A percentile compares a stretch with the other conserved stretches of the same genome.
Evolutionary conservation across 2,797 vertebrate species (phyloP).

Genomic region (Anguilla anguilla): DNA sequence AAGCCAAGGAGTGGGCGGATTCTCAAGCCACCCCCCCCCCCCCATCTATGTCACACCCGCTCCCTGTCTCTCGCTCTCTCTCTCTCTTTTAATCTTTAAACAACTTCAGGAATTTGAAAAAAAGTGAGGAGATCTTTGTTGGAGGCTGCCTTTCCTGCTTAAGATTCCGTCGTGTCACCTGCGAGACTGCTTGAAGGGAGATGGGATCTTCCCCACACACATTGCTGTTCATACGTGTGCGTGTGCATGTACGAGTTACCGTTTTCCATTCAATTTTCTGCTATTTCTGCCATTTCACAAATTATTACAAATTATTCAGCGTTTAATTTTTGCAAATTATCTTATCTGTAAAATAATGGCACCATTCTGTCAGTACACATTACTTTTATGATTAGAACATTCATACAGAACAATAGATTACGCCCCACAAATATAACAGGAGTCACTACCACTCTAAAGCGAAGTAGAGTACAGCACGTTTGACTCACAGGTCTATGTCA

Average conservation of each 20-base stretch:
- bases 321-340: not conserved
- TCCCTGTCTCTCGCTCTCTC: not conserved
- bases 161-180: conserved; percentile 6
- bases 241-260: not conserved
- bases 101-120: conserved; percentile 12
- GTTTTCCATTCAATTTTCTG: not conserved
- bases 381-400: not conserved
- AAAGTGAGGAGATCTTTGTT: not conserved
- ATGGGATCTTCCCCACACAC: not conserved
- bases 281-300: not conserved
- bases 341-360: not conserved
- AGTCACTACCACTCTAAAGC: not conserved
- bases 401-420: not conserved
- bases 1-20: not conserved
- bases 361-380: not conserved
- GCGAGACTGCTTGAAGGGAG: not conserved
- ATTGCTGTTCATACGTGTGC: not conserved
- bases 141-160: not conserved
- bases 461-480: not conserved
- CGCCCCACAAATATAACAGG: not conserved
- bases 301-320: not conserved
- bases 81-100: conserved; percentile 25
- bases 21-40: not conserved
- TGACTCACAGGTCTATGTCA: not conserved
- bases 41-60: not conserved